phyloP scores from a whole-genome alignment of 2,888 invertebrate genomes.

The Dimorphilus gyrociliatus region DNA sequence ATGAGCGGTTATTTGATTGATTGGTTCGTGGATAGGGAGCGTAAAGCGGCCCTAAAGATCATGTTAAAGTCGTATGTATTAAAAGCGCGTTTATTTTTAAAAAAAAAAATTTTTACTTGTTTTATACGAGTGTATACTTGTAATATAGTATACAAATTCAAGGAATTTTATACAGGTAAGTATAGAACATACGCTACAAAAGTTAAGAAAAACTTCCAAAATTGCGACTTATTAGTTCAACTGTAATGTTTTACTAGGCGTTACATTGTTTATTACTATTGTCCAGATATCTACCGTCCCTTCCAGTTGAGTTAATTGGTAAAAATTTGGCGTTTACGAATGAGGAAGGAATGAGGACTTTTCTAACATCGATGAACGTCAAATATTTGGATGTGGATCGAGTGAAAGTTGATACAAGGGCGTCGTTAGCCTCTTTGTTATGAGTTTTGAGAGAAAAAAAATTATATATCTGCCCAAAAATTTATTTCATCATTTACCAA shows the following conservation, averaged over 20 bases:
- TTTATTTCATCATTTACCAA: too few relatives aligned
- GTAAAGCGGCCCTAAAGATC: conserved; percentile 73
- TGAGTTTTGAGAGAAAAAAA: too few relatives aligned
- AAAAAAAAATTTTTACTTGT: too few relatives aligned
- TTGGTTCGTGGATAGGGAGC: conserved; percentile 89
- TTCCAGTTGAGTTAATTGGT: conserved; percentile 68
- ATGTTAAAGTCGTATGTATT: conserved; percentile 93
- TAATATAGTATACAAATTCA: too few relatives aligned
- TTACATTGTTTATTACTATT: conserved; percentile 3
- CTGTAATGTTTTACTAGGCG: too few relatives aligned
- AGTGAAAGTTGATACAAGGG: conserved; percentile 72
- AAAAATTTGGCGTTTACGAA: conserved; percentile 75
- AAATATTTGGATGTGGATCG: conserved; percentile 26
- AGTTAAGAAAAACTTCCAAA: too few relatives aligned
- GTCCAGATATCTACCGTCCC: conserved; percentile 71
- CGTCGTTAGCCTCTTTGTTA: conserved; percentile 15
- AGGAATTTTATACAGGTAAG: too few relatives aligned
- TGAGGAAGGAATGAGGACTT: conserved; percentile 64
- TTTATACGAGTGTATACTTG: too few relatives aligned
- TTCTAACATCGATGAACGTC: conserved; percentile 65
- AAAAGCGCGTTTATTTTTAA: too few relatives aligned
- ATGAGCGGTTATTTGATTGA: conserved; percentile 95
- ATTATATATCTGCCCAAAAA: too few relatives aligned
- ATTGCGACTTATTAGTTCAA: too few relatives aligned
- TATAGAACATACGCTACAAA: too few relatives aligned